Conservation (phyloP, 2,113 vertebrate genomes). For the Pygoscelis antarcticus region DNA sequence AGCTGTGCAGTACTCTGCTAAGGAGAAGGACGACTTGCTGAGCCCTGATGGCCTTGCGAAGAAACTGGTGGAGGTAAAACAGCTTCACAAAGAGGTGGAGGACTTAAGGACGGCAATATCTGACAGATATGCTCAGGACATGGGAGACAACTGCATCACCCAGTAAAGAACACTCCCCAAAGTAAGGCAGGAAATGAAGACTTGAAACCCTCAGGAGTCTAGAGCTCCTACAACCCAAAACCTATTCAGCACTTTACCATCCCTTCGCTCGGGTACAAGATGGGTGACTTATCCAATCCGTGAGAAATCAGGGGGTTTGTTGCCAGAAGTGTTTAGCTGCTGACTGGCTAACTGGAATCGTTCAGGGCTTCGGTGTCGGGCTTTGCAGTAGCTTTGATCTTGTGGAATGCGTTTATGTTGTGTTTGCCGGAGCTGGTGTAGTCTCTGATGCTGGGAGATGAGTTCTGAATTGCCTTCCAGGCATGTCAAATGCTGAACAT, state of each 20-base stretch:
- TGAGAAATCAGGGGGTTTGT: neutral
- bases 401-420: conserved; percentile 44
- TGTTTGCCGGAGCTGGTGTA: conserved; percentile 36
- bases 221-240: conserved; percentile 1
- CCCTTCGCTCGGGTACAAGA: neutral
- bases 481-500: conserved; percentile 19
- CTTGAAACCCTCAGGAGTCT: conserved; percentile 27
- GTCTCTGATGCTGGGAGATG: conserved; percentile 22
- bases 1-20: conserved; percentile 75
- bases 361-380: neutral
- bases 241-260: conserved; percentile 41
- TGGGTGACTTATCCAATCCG: neutral
- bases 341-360: neutral
- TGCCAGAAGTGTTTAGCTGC: conserved; percentile 6
- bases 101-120: conserved; percentile 91
- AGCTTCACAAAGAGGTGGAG: conserved; percentile 90
- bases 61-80: conserved; percentile 86
- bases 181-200: conserved; percentile 24
- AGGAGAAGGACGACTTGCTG: conserved; percentile 80
- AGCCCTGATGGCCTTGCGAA: conserved; percentile 84
- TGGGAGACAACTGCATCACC: conserved; percentile 98
- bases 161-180: conserved; percentile 69
- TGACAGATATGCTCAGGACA: conserved; percentile 96
- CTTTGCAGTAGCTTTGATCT: conserved; percentile 49
- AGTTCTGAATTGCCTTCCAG: conserved; percentile 52